Percentiles rank a stretch among this genome's conserved stretches.
These are phyloP conservation scores for Melieria crassipennis DNA, from an alignment of 2,888 invertebrate genomes.

Conservation along the genomic window DNA sequence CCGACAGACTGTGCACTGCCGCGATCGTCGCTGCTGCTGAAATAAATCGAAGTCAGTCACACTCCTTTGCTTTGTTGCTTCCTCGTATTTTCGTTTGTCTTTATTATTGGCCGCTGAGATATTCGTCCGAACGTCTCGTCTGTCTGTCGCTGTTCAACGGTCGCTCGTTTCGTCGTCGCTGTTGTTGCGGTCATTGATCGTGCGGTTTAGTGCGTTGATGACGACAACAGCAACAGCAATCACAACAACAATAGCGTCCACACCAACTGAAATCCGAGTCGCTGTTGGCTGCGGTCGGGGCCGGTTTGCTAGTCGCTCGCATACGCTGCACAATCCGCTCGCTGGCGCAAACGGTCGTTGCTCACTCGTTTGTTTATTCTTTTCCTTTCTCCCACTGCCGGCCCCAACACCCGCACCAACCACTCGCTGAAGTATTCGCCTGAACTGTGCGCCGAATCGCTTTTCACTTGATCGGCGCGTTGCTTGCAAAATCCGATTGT, in stretches of 20 bases:
- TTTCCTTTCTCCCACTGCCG: not conserved
- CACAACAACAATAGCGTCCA: slow-evolving; percentile 9
- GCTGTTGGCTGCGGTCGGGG: not conserved
- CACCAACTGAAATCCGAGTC: not conserved
- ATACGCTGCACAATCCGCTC: slow-evolving; percentile 11
- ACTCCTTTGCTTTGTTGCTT: slow-evolving; percentile 18
- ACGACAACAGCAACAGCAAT: slow-evolving; percentile 29
- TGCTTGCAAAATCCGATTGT: no score
- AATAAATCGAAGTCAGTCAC: slow-evolving; percentile 32
- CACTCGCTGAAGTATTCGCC: no score
- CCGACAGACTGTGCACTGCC: not conserved
- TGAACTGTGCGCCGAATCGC: no score
- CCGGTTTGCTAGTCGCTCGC: slow-evolving; percentile 2
- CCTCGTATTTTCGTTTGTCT: not conserved
- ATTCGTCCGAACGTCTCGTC: not conserved
- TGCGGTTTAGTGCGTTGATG: slow-evolving; percentile 36
- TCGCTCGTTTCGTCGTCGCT: slow-evolving; percentile 13
- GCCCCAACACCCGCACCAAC: no score
- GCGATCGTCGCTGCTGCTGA: not conserved
- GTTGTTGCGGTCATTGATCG: slow-evolving; percentile 43
- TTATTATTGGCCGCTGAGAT: not conserved
- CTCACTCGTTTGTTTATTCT: slow-evolving; percentile 37
- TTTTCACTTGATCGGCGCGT: no score
- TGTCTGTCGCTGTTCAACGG: not conserved
- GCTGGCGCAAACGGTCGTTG: slow-evolving; percentile 40